Percentiles rank a stretch among this genome's conserved stretches.
These are phyloP conservation scores for Eudasyphora cyanicolor DNA, from an alignment of 2,888 invertebrate species.

Conservation along the genomic window DNA sequence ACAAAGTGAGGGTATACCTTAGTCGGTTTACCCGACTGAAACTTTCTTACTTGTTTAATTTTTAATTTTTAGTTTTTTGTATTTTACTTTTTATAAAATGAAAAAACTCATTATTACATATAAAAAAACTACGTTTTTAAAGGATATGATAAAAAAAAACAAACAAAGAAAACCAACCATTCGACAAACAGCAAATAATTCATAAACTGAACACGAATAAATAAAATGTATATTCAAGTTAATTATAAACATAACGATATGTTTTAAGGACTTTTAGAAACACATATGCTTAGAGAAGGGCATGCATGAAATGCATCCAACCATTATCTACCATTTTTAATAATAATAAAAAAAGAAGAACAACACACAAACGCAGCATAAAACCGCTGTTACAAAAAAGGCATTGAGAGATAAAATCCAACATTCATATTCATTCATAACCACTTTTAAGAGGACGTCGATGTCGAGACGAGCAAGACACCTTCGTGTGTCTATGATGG, in stretches of 20 bases:
- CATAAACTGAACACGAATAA: constrained; percentile 10
- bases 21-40: no score
- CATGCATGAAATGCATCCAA: constrained; percentile 24
- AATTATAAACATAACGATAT: constrained; percentile 18
- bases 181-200: neutral
- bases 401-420: no score
- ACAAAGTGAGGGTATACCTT: no score
- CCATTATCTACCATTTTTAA: neutral
- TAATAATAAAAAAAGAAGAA: neutral
- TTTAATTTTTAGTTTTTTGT: neutral
- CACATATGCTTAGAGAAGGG: neutral
- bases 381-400: no score
- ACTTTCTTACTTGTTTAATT: no score
- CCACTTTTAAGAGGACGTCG: neutral
- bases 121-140: constrained; percentile 7
- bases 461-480: no score
- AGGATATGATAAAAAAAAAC: constrained; percentile 10
- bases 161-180: constrained; percentile 22
- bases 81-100: constrained; percentile 50
- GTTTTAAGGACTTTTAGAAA: constrained; percentile 4
- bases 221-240: constrained; percentile 46
- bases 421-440: neutral
- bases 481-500: neutral
- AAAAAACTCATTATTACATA: constrained; percentile 44
- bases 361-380: neutral